Evolutionary conservation across 2,797 vertebrate species (phyloP), one percentile per base, ranked within the genome.

Genomic region (Micropoecilia bifurca): DNA sequence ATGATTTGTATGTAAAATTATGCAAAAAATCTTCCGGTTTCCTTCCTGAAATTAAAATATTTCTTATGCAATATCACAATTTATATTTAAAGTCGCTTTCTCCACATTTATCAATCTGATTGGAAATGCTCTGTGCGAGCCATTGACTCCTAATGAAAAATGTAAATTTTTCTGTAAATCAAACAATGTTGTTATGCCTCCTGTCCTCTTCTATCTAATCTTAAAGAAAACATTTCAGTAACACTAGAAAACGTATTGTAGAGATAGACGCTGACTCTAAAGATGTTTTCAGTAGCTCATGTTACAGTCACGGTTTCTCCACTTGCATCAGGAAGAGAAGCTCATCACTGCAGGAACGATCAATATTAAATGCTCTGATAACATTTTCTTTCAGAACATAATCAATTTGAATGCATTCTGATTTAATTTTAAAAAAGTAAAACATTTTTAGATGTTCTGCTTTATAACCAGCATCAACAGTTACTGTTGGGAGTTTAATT

Each of bases 401-500:
- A 14, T 74, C 28, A 2, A 22, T 78, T 66, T 47, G n/a, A 41
- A 69, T 57, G 59, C 13, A 47, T 61, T 68, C 61, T 50, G 50
- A 74, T 77, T 79, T 72, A 39, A 82, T 82, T 55, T 53, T 6
- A 1, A 9, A 13, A 28, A 18, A 78, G 73, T 0, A 55, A 57
- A 55, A 22, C 47, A 77, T 83, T 33, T 68, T 47, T 22, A 45
- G 73, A 73, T n/a, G 47, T 36, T 76, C 61, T 47, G 61, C 30
- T 55, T 55, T 13, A 4, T 82, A 75, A 81, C 20, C 20, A 0
- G 43, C 47, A 47, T 83, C 39, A 43, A 76, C 57, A 81, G 59
- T 28, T n/a, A 45, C n/a, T 71, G 41, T 46, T 68, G 73, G 71
- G 22, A 73, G 30, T 33, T 43, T 71, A 22, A 22, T 41, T 68